Evolutionary conservation across 2,113 vertebrate species (phyloP), one percentile per base, ranked within the genome.

Genomic region (Oryzias celebensis): DNA sequence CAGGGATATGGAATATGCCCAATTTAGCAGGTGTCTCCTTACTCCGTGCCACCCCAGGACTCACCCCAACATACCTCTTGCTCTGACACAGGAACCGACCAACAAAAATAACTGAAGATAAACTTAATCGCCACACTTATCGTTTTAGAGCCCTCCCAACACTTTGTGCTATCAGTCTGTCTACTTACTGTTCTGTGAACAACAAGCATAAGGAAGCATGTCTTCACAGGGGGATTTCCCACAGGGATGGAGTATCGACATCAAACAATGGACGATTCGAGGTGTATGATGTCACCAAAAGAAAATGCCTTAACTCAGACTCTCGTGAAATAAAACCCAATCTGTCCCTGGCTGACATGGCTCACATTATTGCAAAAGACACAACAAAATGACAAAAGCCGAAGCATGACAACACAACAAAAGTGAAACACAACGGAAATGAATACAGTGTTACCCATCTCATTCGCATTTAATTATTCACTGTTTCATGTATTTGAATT

Each of bases 91-190:
- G 62, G 58, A 59, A 70, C 71, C 54, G 49, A 73, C 28, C 80
- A 49, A 89, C 82, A 68, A 55, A 93, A 93, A 93, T 93, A 95
- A 90, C 81, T 62, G 62, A 26, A 89, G 92, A 94, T 93, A 93
- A 93, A 92, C 85, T 78, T 92, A 94, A 93, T 93, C 92, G 80
- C 82, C 41, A 79, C 85, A 88, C 84, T 91, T 87, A 87, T 71
- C 80, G 77, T 82, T 65, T 87, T 73, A 92, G 69, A 84, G 55
- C 68, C 82, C 84, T 71, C 77, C 63, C 73, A 63, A 49, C 53
- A 75, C 69, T 55, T 46, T 20, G 16, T 46, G 51, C 22, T 63
- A 84, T 76, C 76, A 81, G 77, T 66, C 74, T 67, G 77, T 84
- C 73, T 84, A 80, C 69, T 85, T 59, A 79, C 73, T 87, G 80